phyloP scores from a whole-genome alignment of 1,140 invertebrate species.

The Diachasma alloeum region DNA sequence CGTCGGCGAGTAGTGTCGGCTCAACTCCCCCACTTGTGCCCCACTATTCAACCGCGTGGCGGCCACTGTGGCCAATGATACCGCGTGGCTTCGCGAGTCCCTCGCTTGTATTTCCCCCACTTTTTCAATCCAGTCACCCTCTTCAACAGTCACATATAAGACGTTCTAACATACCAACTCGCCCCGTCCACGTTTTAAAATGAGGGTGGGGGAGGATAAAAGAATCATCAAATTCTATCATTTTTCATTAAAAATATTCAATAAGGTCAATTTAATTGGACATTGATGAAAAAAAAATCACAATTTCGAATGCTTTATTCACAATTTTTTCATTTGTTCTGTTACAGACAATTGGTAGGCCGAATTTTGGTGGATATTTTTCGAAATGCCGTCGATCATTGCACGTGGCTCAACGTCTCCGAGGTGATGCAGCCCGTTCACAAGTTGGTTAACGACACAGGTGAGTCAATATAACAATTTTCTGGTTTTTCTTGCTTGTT shows the following conservation, averaged over 20 bases:
- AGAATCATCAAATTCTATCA: background rate
- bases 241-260: background rate
- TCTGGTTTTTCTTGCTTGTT: background rate
- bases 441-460: constrained; percentile 50
- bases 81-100: background rate
- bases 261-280: background rate
- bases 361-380: constrained; percentile 56
- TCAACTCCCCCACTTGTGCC: constrained; percentile 38
- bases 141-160: background rate
- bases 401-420: constrained; percentile 43
- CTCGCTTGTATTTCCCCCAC: constrained; percentile 6
- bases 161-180: background rate
- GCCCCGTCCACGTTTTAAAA: background rate
- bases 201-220: background rate
- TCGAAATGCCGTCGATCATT: constrained; percentile 48
- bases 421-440: constrained; percentile 51
- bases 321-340: constrained; percentile 32
- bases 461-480: constrained; percentile 27
- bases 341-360: constrained; percentile 61
- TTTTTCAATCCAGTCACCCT: background rate
- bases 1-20: constrained; percentile 17
- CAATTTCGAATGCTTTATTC: background rate
- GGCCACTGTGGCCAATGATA: constrained; percentile 10
- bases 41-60: constrained; percentile 5
- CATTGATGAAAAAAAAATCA: background rate